Base-by-base conservation (phyloP, 2,113 vertebrate species). In the Bubo scandiacus region DNA sequence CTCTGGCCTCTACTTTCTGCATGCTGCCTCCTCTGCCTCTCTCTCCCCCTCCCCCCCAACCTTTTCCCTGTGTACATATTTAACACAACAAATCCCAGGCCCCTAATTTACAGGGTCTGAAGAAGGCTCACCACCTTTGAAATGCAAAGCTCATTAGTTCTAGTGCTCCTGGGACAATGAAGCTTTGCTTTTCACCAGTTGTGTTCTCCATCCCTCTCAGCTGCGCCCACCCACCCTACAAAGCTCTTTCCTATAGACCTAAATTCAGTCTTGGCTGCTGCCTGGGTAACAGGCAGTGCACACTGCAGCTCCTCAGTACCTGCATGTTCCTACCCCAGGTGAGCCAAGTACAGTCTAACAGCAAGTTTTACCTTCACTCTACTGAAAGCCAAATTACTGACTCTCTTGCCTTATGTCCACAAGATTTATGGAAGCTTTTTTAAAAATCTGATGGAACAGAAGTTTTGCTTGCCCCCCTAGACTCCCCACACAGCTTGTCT, bases 1-100 rank as follows among this genome's bases (percentile, higher is more conserved):
- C 91, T 96, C 84, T 94, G 92, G 73, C 96, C 94, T 73, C 91
- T 88, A 6, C 82, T 84, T 74, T 52, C 73, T 95, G 66, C 45
- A 51, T 51, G 32, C 63, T 96, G 66, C 68, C 88, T 88, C 90
- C 82, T 71, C 90, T 86, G 78, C 86, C 80, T 74, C 74, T 57
- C 42, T 38, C 67, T 40, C 45, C 72, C n/a, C 30, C 54, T 5
- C 11, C 72, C n/a, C 34, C 54, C 5, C 11, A 2, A 1, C 38
- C 73, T 91, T 47, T 85, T 54, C 30, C 52, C 40, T 54, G 18
- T 11, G 36, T 16, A 85, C n/a, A 43, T 29, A 81, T 73, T 87
- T 51, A 80, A 82, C 65, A 63, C 0, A 0, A 81, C 84, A 94
- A 88, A 88, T 85, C 90, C 71, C 71, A 82, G 36, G 78, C 18